These are phyloP conservation scores for Anarhynchus alexandrinus DNA, from an alignment of 2,113 vertebrate genomes.

Conservation along the genomic window DNA sequence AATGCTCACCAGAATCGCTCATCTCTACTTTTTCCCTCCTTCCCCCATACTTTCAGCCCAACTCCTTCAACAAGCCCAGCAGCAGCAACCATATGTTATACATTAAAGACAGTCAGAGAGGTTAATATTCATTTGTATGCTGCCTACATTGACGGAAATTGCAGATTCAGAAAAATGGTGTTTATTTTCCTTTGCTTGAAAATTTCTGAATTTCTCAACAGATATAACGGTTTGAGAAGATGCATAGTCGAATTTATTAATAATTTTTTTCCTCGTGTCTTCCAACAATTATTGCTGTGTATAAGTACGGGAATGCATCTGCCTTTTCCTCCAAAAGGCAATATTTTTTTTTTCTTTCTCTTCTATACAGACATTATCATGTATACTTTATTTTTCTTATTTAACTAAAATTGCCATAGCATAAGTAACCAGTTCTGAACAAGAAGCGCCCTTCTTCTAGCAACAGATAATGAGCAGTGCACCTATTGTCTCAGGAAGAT, in stretches of 20 bases:
- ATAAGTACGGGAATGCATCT: neutral
- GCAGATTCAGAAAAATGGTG: neutral
- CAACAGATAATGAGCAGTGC: neutral
- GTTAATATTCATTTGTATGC: slow-evolving; percentile 25
- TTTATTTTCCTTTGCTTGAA: neutral
- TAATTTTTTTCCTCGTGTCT: neutral
- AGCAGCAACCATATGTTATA: neutral
- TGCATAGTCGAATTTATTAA: neutral
- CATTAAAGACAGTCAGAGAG: slow-evolving; percentile 18
- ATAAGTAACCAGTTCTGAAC: neutral
- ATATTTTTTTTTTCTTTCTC: neutral
- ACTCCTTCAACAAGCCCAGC: neutral
- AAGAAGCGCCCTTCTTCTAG: neutral
- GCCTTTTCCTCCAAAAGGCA: neutral
- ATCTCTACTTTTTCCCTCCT: neutral
- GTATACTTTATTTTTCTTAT: neutral
- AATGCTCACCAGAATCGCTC: neutral
- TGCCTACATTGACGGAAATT: neutral
- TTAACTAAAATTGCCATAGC: neutral
- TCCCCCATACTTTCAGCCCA: neutral
- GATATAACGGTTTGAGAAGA: neutral
- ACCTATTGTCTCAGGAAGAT: neutral
- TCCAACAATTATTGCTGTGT: neutral
- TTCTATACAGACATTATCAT: neutral
- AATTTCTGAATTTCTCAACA: neutral